Base-by-base conservation (phyloP, 2,113 vertebrate species). In the Nipponia nippon region DNA sequence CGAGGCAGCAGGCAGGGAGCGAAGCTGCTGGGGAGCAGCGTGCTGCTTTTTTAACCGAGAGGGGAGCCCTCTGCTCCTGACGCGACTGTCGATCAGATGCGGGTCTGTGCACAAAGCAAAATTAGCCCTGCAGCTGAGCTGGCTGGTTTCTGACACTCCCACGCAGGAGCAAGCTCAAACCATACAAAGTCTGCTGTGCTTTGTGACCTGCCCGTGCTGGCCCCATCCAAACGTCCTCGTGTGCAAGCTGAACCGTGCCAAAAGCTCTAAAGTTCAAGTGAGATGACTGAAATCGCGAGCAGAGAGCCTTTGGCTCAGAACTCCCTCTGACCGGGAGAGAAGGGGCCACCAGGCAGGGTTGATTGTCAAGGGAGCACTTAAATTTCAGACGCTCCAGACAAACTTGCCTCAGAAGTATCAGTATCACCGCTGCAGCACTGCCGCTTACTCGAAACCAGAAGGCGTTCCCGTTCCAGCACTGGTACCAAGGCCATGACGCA, bases 61-160 rank as follows among this genome's bases (percentile, higher is more conserved):
- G 61, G 16, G 34, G 30, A 75, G 25, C 32, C 47, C 52, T 26
- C 42, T 38, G 9, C 67, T 65, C n/a, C 53, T 40, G 30, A 23
- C 42, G 40, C 0, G 0, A 8, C 26, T 3, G 36, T 38, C 62
- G 10, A 4, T 8, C 27, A 20, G 10, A 0, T 0, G 26, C 63
- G 23, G 53, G 27, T 16, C 71, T 47, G 38, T 16, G 50, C 65
- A 40, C 46, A 44, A 40, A 56, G 63, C 70, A 52, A 6, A 40
- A 16, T 9, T 1, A 52, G 36, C 56, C 79, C 56, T 8, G 49
- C 0, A 3, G 34, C 5, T 36, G 73, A 63, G 47, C 73, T 23
- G 40, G 44, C 44, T 47, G 34, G 3, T 42, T 44, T 29, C 71
- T 27, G 58, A 73, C 30, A 8, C 29, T 26, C 22, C 55, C 40